Conservation (phyloP, 2,797 vertebrate species). For the Hybognathus amarus region DNA sequence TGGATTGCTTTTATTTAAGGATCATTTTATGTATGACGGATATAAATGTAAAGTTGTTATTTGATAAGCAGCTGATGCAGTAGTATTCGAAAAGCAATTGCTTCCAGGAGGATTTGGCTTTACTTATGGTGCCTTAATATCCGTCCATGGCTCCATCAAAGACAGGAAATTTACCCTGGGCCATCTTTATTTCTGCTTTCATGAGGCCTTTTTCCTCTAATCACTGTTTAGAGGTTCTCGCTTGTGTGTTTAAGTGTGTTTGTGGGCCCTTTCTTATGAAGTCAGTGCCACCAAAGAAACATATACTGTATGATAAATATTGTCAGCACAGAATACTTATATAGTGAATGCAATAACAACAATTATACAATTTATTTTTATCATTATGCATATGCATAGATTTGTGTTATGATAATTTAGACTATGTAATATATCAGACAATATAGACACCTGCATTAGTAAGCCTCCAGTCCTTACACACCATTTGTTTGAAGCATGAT, state of each 20-base stretch:
- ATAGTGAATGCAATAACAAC: not conserved
- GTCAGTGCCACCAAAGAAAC: not conserved
- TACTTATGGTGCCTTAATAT: conserved; percentile 40
- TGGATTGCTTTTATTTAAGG: conserved; percentile 13
- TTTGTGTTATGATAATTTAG: not conserved
- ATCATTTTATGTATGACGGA: conserved; percentile 16
- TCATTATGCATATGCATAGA: not conserved
- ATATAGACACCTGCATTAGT: not conserved
- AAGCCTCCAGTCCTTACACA: conserved; percentile 9
- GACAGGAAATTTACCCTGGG: conserved; percentile 30
- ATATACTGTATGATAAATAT: not conserved
- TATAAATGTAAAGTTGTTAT: conserved; percentile 20
- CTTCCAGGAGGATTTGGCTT: conserved; percentile 39
- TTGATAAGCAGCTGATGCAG: conserved; percentile 29
- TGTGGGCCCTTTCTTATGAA: not conserved
- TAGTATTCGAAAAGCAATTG: conserved; percentile 35
- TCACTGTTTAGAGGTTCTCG: not conserved
- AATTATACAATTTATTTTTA: not conserved
- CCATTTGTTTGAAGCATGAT: conserved; percentile 38
- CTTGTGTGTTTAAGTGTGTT: not conserved
- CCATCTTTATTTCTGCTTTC: conserved; percentile 36
- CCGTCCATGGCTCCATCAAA: not conserved
- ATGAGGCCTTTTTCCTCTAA: not conserved
- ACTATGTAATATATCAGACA: conserved; percentile 18
- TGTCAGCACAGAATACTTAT: not conserved